Evolutionary conservation across 2,113 vertebrate genomes (phyloP).

Genomic region (Orientallactaga bullata): DNA sequence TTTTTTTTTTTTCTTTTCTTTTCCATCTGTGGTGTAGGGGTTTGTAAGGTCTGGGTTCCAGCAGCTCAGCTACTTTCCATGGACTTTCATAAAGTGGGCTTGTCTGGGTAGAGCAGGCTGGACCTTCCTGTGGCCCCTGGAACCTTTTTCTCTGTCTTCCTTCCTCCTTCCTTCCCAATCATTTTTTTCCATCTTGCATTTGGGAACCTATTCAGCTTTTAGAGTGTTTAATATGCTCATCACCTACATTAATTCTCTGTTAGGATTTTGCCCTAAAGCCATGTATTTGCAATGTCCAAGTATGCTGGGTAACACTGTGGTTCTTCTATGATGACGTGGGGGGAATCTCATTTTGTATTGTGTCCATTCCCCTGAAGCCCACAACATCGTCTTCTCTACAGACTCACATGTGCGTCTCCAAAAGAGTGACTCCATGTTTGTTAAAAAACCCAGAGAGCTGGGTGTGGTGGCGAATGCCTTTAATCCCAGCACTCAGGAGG

Average conservation of each 20-base stretch:
- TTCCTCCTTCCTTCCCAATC: neutral
- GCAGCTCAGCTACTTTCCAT: neutral
- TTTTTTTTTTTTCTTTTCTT: neutral
- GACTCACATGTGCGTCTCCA: neutral
- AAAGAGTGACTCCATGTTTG: neutral
- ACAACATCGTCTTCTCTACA: neutral
- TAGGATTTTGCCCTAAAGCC: too few relatives aligned
- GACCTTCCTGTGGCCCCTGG: neutral
- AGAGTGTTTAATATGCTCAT: neutral
- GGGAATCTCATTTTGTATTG: too few relatives aligned
- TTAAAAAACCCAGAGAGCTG: too few relatives aligned
- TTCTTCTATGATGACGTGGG: too few relatives aligned
- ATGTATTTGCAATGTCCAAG: neutral
- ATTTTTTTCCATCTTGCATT: too few relatives aligned
- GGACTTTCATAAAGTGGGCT: neutral
- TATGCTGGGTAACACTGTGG: fast-evolving
- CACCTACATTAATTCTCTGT: too few relatives aligned
- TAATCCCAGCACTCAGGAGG: too few relatives aligned
- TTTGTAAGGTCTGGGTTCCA: fast-evolving
- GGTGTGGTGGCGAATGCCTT: too few relatives aligned
- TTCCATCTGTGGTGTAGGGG: fast-evolving
- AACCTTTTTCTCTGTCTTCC: neutral
- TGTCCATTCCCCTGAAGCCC: too few relatives aligned
- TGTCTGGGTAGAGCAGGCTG: neutral
- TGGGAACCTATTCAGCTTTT: neutral